Percentiles rank a stretch among this genome's conserved stretches.
Conservation (phyloP, 2,888 invertebrate species). For the Neelides folsomi region DNA sequence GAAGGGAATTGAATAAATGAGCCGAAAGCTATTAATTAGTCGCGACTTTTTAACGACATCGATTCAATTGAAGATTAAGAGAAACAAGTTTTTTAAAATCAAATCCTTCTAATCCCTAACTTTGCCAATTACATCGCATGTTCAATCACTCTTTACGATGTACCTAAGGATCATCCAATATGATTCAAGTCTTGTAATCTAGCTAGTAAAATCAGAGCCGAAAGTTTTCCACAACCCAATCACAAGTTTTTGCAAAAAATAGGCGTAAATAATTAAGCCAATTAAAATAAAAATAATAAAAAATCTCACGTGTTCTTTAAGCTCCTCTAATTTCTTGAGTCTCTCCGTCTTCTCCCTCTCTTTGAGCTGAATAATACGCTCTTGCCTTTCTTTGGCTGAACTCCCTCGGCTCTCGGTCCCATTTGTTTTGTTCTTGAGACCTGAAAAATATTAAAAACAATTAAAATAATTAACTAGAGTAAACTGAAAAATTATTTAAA, state of each 20-base stretch:
- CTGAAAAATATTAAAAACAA: neutral
- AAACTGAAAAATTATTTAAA: neutral
- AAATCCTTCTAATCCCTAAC: too few relatives aligned
- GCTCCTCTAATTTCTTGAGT: constrained; percentile 73
- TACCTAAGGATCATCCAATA: too few relatives aligned
- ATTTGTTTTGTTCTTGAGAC: neutral
- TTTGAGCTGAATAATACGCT: constrained; percentile 44
- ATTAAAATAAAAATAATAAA: neutral
- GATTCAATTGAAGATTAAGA: too few relatives aligned
- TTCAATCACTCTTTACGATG: too few relatives aligned
- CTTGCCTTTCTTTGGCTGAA: constrained; percentile 36
- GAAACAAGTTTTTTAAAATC: too few relatives aligned
- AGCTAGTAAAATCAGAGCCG: too few relatives aligned
- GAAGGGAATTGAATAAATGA: too few relatives aligned
- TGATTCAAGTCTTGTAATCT: too few relatives aligned
- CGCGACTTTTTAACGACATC: too few relatives aligned
- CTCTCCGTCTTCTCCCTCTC: constrained; percentile 82
- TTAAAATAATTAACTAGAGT: constrained; percentile 3
- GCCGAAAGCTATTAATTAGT: too few relatives aligned
- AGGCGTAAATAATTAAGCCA: neutral
- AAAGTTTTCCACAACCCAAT: too few relatives aligned
- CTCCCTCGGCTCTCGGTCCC: constrained; percentile 3
- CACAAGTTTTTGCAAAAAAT: neutral
- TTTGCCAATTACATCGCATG: too few relatives aligned
- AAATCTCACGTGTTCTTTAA: constrained; percentile 54